These are phyloP conservation scores for Athene noctua DNA, from an alignment of 2,113 vertebrate genomes.

Conservation along the genomic window DNA sequence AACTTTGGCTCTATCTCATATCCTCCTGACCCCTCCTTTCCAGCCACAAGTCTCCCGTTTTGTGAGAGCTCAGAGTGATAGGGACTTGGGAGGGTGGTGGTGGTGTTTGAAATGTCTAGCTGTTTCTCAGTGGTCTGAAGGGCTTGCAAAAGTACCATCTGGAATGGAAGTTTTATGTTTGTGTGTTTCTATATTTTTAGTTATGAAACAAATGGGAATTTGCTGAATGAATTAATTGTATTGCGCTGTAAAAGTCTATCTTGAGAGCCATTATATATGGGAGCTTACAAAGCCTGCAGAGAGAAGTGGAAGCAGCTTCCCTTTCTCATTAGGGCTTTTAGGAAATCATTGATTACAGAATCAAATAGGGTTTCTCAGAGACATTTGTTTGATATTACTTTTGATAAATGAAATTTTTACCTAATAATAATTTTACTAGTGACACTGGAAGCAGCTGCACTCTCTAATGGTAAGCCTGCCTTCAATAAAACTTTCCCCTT, in stretches of 20 bases:
- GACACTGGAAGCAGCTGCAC: not conserved
- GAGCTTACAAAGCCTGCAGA: constrained; percentile 25
- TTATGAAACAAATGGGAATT: constrained; percentile 54
- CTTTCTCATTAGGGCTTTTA: constrained; percentile 49
- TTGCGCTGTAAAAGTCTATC: not conserved
- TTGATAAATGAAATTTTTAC: not conserved
- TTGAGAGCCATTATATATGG: not conserved
- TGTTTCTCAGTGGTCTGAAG: constrained; percentile 7
- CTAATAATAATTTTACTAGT: constrained; percentile 22
- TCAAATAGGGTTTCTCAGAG: not conserved
- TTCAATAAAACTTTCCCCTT: not conserved
- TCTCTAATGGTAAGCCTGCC: not conserved
- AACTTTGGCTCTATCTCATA: constrained; percentile 45
- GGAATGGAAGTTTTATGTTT: constrained; percentile 15
- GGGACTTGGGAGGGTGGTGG: not conserved
- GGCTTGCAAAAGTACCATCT: constrained; percentile 31
- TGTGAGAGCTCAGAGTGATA: constrained; percentile 6
- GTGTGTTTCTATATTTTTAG: not conserved
- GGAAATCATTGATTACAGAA: constrained; percentile 53
- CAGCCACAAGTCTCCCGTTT: constrained; percentile 29
- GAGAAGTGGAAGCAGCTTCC: constrained; percentile 29
- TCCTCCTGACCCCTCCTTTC: constrained; percentile 20
- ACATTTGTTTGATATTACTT: constrained; percentile 46
- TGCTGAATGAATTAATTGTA: constrained; percentile 52
- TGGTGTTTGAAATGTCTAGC: not conserved